A percentile compares a stretch with the other conserved stretches of the same genome.
phyloP scores from a whole-genome alignment of 2,797 vertebrate species.

The Trichosurus vulpecula region DNA sequence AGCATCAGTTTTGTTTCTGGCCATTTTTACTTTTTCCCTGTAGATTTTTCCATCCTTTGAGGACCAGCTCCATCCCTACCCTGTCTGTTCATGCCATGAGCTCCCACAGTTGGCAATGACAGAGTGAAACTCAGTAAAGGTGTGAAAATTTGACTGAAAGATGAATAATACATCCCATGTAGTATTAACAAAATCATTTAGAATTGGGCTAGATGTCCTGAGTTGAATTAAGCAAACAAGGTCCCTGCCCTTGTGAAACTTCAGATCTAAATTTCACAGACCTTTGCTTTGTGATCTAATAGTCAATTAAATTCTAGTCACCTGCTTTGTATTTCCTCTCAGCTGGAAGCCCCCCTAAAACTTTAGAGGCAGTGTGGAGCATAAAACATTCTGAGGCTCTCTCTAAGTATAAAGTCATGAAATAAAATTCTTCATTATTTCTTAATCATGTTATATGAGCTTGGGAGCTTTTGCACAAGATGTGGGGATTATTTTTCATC shows the following conservation, averaged over 20 bases:
- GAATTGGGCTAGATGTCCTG: conserved; percentile 2
- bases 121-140: not conserved
- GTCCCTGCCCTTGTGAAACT: not conserved
- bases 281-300: conserved; percentile 33
- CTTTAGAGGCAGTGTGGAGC: conserved; percentile 25
- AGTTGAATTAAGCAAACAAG: not conserved
- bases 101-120: not conserved
- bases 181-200: not conserved
- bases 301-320: conserved; percentile 27
- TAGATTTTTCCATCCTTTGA: conserved; percentile 14
- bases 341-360: conserved; percentile 10
- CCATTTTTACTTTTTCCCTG: conserved; percentile 11
- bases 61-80: not conserved
- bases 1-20: not conserved
- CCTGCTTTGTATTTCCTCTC: not conserved
- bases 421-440: conserved; percentile 41
- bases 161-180: conserved; percentile 5
- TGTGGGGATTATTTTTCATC: conserved; percentile 29
- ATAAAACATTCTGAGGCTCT: not conserved
- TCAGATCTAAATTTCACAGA: conserved; percentile 16
- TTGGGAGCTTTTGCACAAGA: conserved; percentile 39
- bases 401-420: conserved; percentile 29
- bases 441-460: conserved; percentile 23
- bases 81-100: not conserved
- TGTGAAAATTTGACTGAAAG: not conserved